Percentiles rank a stretch among this genome's conserved stretches.
phyloP scores from a whole-genome alignment of 2,888 invertebrate genomes.

The Cyaniris semiargus region DNA sequence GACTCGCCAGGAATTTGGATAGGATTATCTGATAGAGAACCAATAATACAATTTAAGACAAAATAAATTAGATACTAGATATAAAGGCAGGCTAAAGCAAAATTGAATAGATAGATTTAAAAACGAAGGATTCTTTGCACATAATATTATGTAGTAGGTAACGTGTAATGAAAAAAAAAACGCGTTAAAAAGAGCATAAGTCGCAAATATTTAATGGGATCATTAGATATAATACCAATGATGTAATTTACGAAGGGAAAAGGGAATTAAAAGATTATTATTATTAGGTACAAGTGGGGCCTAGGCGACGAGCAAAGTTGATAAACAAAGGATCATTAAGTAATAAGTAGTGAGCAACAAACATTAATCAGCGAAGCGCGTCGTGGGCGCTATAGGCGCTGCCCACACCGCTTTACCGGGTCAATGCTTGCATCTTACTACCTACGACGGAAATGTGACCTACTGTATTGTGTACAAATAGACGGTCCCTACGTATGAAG shows the following conservation, averaged over 20 bases:
- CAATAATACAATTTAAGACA: neutral
- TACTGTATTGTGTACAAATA: neutral
- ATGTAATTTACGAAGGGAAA: no score
- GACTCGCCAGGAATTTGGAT: neutral
- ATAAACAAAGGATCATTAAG: constrained; percentile 1
- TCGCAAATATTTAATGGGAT: neutral
- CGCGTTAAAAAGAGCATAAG: neutral
- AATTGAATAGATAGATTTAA: neutral
- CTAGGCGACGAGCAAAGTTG: constrained; percentile 8
- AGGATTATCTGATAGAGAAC: neutral
- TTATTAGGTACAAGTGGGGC: neutral
- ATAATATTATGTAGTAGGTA: no score
- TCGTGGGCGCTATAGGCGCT: constrained; percentile 8
- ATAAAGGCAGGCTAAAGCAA: no score
- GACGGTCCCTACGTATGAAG: neutral
- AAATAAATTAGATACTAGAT: neutral
- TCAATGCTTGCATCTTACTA: constrained; percentile 21
- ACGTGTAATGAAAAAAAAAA: neutral
- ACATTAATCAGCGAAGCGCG: constrained; percentile 12
- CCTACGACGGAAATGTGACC: neutral
- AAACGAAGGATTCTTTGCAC: neutral
- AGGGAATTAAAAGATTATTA: neutral
- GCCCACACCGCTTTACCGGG: constrained; percentile 8
- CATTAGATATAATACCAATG: no score
- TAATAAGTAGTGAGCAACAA: neutral